phyloP scores from a whole-genome alignment of 2,888 invertebrate genomes.

The Drosophila birchii region DNA sequence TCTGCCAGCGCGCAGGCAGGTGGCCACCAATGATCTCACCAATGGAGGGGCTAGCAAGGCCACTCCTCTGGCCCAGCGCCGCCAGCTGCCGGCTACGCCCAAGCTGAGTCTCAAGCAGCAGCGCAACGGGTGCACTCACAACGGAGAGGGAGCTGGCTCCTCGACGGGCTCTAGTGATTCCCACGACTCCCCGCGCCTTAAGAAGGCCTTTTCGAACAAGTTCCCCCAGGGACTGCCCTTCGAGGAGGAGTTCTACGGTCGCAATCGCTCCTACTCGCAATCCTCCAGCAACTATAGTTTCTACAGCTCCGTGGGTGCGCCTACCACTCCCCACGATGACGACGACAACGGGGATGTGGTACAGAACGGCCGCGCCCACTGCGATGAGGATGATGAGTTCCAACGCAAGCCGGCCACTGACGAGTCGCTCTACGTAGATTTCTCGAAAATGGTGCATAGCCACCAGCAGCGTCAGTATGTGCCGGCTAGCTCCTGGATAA shows the following conservation, averaged over 20 bases:
- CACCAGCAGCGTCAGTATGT: slow-evolving; percentile 70
- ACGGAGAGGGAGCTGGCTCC: slow-evolving; percentile 65
- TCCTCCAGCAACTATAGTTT: slow-evolving; percentile 85
- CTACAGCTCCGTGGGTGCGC: slow-evolving; percentile 81
- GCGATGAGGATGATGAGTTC: slow-evolving; percentile 81
- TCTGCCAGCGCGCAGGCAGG: slow-evolving; percentile 51
- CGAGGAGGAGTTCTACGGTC: slow-evolving; percentile 84
- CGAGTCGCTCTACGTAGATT: slow-evolving; percentile 85
- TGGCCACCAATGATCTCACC: slow-evolving; percentile 74
- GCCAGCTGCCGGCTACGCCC: slow-evolving; percentile 69
- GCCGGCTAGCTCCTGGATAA: slow-evolving; percentile 76
- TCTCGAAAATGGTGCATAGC: slow-evolving; percentile 83
- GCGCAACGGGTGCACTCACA: slow-evolving; percentile 26
- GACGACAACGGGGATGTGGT: slow-evolving; percentile 50
- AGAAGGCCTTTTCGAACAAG: slow-evolving; percentile 84
- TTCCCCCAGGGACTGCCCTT: slow-evolving; percentile 84
- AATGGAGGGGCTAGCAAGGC: slow-evolving; percentile 46
- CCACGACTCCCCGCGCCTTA: slow-evolving; percentile 82
- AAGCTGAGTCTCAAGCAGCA: slow-evolving; percentile 58
- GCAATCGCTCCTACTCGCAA: slow-evolving; percentile 83
- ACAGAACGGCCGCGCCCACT: slow-evolving; percentile 49
- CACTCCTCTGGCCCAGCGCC: slow-evolving; percentile 61
- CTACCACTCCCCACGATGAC: slow-evolving; percentile 64
- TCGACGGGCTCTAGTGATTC: slow-evolving; percentile 82
- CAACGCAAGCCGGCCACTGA: slow-evolving; percentile 84